These are phyloP conservation scores for Poecilia wingei DNA, from an alignment of 2,797 vertebrate species.

Conservation along the genomic window DNA sequence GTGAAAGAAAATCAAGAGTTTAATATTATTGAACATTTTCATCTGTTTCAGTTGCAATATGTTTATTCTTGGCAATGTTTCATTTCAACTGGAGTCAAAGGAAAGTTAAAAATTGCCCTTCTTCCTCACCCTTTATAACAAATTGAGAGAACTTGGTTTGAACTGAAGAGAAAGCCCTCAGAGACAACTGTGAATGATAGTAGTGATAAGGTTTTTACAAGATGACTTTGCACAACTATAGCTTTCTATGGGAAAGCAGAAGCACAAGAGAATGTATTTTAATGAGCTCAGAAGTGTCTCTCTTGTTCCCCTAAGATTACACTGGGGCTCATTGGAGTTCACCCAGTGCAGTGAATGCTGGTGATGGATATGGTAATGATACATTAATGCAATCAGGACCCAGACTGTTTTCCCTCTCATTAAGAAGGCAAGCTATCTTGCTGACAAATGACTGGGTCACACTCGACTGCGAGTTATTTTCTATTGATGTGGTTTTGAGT, in stretches of 20 bases:
- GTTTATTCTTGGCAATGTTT: slow-evolving; percentile 29
- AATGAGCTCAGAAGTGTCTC: slow-evolving; percentile 81
- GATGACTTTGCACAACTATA: slow-evolving; percentile 66
- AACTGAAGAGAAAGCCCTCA: slow-evolving; percentile 72
- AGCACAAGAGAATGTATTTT: slow-evolving; percentile 80
- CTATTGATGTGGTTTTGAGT: slow-evolving; percentile 55
- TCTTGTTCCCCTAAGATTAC: slow-evolving; percentile 71
- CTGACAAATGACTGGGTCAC: slow-evolving; percentile 72
- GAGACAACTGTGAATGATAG: slow-evolving; percentile 73
- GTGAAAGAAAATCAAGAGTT: not conserved
- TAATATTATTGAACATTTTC: not conserved
- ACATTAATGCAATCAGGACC: slow-evolving; percentile 76
- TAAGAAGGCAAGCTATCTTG: slow-evolving; percentile 73
- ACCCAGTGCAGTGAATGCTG: slow-evolving; percentile 66
- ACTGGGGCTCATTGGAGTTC: slow-evolving; percentile 72
- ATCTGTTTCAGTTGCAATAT: slow-evolving; percentile 4
- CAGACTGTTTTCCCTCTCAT: slow-evolving; percentile 76
- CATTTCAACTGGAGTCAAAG: slow-evolving; percentile 50
- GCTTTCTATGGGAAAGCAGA: slow-evolving; percentile 76
- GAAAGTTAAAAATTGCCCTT: slow-evolving; percentile 49
- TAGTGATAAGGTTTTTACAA: slow-evolving; percentile 74
- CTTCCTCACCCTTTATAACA: slow-evolving; percentile 55
- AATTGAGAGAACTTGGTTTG: slow-evolving; percentile 71
- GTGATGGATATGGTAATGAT: slow-evolving; percentile 78
- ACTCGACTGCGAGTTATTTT: slow-evolving; percentile 63